These are phyloP conservation scores for Spisula subtruncata DNA, from an alignment of 2,888 invertebrate species.

Conservation along the genomic window DNA sequence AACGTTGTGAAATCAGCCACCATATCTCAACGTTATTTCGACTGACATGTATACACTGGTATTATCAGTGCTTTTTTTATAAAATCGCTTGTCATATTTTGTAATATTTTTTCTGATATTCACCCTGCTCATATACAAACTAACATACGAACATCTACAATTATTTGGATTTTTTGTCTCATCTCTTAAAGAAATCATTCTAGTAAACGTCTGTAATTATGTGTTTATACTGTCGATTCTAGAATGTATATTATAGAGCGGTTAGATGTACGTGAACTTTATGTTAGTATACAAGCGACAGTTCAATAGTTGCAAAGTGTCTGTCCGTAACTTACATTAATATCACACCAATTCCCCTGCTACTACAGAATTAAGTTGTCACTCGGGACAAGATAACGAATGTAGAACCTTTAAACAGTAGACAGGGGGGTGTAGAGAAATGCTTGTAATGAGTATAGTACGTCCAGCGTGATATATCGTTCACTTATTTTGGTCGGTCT, in stretches of 20 bases:
- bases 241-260: too few relatives aligned
- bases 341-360: background rate
- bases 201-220: too few relatives aligned
- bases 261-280: background rate
- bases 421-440: background rate
- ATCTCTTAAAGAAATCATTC: background rate
- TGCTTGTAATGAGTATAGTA: background rate
- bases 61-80: too few relatives aligned
- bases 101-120: too few relatives aligned
- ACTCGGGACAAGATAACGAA: slow-evolving; percentile 15
- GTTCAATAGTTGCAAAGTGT: background rate
- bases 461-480: background rate
- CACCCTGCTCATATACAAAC: too few relatives aligned
- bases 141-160: too few relatives aligned
- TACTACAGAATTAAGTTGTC: slow-evolving; percentile 9
- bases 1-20: too few relatives aligned
- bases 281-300: background rate
- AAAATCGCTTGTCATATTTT: too few relatives aligned
- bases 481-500: background rate
- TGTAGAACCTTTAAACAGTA: background rate
- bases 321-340: slow-evolving; percentile 1
- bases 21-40: too few relatives aligned
- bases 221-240: too few relatives aligned
- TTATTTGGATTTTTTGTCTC: background rate
- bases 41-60: too few relatives aligned